A percentile compares a stretch with the other conserved stretches of the same genome.
Conservation (phyloP, 2,797 vertebrate species). For the Esox masquinongy region DNA sequence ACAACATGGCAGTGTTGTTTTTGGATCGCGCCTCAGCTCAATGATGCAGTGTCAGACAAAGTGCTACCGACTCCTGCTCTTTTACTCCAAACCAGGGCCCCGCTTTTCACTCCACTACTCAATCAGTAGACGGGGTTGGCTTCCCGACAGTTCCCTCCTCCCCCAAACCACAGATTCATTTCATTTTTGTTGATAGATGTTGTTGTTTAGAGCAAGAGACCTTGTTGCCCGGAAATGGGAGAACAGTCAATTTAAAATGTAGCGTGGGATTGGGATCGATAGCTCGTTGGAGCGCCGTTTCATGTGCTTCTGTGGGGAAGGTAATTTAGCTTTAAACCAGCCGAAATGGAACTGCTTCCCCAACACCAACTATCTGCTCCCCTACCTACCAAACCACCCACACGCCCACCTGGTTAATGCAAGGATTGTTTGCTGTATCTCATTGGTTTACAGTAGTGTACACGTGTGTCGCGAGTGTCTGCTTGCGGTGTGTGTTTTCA, state of each 20-base stretch:
- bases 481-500: not conserved
- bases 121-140: conserved; percentile 30
- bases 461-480: not conserved
- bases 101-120: conserved; percentile 60
- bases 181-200: conserved; percentile 38
- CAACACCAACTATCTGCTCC: not conserved
- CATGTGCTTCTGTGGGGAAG: conserved; percentile 28
- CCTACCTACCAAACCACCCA: too few species aligned
- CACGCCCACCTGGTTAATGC: not conserved
- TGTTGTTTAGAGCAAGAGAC: conserved; percentile 22
- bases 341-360: conserved; percentile 1
- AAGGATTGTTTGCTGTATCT: not conserved
- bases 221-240: conserved; percentile 29
- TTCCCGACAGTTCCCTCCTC: conserved; percentile 20
- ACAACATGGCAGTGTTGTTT: conserved; percentile 6
- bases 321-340: conserved; percentile 21
- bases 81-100: conserved; percentile 55
- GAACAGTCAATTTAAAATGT: conserved; percentile 14
- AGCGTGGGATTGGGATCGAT: conserved; percentile 35
- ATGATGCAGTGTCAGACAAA: conserved; percentile 72
- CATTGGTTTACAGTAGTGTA: not conserved
- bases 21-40: conserved; percentile 51
- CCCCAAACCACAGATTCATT: conserved; percentile 5
- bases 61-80: conserved; percentile 61
- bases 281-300: conserved; percentile 35